Evolutionary conservation across 1,140 invertebrate species (phyloP).

Genomic region (Aporrectodea caliginosa): DNA sequence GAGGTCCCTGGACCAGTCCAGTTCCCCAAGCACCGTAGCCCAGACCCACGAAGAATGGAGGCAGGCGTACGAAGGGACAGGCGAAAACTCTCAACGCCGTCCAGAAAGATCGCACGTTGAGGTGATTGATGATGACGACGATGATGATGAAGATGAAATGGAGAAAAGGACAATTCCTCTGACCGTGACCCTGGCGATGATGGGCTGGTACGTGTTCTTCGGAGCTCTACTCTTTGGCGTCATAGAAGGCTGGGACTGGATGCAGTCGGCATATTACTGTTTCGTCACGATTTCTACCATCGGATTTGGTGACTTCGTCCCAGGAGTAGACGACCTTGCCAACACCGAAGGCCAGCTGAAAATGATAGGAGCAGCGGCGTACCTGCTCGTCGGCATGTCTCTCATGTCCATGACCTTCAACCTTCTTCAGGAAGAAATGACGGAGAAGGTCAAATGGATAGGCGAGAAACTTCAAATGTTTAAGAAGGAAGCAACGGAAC

Average conservation of each 20-base stretch:
- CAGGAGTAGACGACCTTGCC: slow-evolving; percentile 68
- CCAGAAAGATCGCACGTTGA: not conserved
- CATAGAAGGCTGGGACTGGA: slow-evolving; percentile 77
- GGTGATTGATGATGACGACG: slow-evolving; percentile 44
- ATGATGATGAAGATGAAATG: slow-evolving; percentile 47
- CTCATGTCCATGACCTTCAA: slow-evolving; percentile 98
- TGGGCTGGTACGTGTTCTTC: slow-evolving; percentile 81
- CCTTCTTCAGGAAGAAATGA: slow-evolving; percentile 76
- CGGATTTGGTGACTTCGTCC: slow-evolving; percentile 93
- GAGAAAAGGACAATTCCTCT: slow-evolving; percentile 65
- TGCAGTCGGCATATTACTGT: slow-evolving; percentile 70
- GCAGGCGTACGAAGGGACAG: slow-evolving; percentile 19
- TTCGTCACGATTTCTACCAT: slow-evolving; percentile 77
- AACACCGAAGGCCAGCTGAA: slow-evolving; percentile 58
- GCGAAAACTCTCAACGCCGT: not conserved
- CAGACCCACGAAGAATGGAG: slow-evolving; percentile 36
- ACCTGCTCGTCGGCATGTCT: slow-evolving; percentile 85
- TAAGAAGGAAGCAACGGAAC: not conserved
- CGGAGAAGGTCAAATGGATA: slow-evolving; percentile 68
- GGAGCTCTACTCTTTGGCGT: slow-evolving; percentile 81
- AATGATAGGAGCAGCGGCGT: slow-evolving; percentile 60
- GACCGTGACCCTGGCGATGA: slow-evolving; percentile 79
- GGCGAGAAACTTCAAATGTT: slow-evolving; percentile 52
- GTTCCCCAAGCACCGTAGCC: slow-evolving; percentile 32
- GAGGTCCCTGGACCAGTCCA: not conserved